Percentiles rank a stretch among this genome's conserved stretches.
phyloP scores from a whole-genome alignment of 2,113 vertebrate species.

The Bos indicus region DNA sequence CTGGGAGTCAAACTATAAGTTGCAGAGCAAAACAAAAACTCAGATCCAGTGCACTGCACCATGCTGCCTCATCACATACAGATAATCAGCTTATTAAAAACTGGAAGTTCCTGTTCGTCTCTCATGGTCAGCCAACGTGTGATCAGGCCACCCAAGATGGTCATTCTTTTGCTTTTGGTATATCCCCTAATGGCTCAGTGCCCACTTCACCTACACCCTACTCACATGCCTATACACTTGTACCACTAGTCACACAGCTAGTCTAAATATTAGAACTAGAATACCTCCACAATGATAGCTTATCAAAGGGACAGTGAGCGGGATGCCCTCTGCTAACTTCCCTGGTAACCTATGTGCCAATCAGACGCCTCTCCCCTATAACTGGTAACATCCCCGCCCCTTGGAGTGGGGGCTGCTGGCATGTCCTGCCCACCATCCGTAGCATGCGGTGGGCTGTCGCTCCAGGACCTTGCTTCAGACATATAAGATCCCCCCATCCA shows the following conservation, averaged over 20 bases:
- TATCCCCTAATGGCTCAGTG: neutral
- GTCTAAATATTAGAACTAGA: neutral
- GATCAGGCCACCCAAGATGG: neutral
- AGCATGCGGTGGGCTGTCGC: neutral
- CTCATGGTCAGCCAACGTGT: neutral
- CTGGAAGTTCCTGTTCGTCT: neutral
- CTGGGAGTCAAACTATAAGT: neutral
- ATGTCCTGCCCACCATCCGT: neutral
- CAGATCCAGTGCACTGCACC: neutral
- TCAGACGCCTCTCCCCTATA: neutral
- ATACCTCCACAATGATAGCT: neutral
- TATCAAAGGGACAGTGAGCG: neutral
- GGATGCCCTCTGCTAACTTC: neutral
- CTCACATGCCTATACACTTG: neutral
- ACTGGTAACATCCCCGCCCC: neutral
- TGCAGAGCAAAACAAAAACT: neutral
- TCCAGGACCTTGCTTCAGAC: neutral
- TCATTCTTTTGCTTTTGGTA: neutral
- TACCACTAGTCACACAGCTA: neutral
- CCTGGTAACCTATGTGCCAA: neutral
- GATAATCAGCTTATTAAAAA: neutral
- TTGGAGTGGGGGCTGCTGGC: neutral
- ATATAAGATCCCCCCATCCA: neutral
- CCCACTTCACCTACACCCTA: neutral
- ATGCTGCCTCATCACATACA: neutral